Conservation (phyloP, 2,113 vertebrate genomes). For the Oreamnos americanus region DNA sequence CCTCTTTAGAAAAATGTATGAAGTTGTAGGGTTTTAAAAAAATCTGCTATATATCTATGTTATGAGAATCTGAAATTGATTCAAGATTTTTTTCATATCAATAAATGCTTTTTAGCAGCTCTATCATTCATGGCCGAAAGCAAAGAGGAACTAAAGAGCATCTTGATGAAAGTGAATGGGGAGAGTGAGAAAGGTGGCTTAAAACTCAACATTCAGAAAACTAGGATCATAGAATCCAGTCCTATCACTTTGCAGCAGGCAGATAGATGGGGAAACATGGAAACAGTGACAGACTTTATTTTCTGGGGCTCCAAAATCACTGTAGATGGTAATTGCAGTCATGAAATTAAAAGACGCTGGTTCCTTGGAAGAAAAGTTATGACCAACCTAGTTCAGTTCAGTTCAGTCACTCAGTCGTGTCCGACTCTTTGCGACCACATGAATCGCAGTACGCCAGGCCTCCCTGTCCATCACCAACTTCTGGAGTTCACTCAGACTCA, state of each 20-base stretch:
- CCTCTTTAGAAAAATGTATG: neutral
- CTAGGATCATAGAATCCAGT: neutral
- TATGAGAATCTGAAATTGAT: neutral
- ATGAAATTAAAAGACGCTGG: neutral
- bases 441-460: too few species aligned
- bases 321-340: neutral
- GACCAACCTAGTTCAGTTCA: neutral
- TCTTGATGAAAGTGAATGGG: neutral
- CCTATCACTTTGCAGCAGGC: neutral
- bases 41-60: neutral
- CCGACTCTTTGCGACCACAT: too few species aligned
- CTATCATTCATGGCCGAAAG: neutral
- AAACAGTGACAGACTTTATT: neutral
- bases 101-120: neutral
- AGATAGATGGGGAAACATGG: neutral
- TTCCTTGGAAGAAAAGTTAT: neutral
- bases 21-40: neutral
- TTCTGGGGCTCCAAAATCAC: neutral
- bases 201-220: neutral
- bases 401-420: too few species aligned
- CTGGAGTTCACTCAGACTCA: too few species aligned
- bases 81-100: neutral
- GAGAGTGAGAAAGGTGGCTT: neutral
- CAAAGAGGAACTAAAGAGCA: neutral
- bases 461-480: too few species aligned